Evolutionary conservation across 2,797 vertebrate species (phyloP).

Genomic region (Adrianichthys oophorus): DNA sequence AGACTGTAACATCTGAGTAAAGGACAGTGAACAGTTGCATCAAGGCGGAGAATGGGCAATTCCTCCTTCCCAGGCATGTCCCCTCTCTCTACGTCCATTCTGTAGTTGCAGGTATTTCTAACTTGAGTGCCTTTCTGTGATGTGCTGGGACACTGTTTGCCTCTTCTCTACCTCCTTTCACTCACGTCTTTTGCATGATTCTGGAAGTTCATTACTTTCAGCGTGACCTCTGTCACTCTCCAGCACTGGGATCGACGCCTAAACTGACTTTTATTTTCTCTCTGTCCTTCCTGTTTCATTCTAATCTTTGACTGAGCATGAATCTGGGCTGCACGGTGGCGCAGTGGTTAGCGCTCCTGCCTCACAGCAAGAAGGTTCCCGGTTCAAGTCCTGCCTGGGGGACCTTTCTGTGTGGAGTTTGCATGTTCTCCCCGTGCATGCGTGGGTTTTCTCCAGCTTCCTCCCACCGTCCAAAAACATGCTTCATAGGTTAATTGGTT

Average conservation of each 20-base stretch:
- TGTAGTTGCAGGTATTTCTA: slow-evolving; percentile 75
- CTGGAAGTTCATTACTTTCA: slow-evolving; percentile 1
- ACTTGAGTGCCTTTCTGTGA: slow-evolving; percentile 66
- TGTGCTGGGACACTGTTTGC: slow-evolving; percentile 46
- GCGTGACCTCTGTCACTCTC: slow-evolving; percentile 6
- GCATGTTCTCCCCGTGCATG: no score
- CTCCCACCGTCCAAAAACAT: no score
- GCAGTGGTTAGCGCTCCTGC: no score
- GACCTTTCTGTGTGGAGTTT: no score
- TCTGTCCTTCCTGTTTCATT: slow-evolving; percentile 1
- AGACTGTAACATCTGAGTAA: slow-evolving; percentile 40
- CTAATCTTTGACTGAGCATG: neutral
- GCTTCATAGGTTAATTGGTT: no score
- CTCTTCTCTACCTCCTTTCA: slow-evolving; percentile 24
- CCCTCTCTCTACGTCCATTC: slow-evolving; percentile 69
- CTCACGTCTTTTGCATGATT: neutral
- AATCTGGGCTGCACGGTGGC: no score
- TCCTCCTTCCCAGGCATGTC: slow-evolving; percentile 78
- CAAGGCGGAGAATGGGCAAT: slow-evolving; percentile 75
- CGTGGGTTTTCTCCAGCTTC: no score
- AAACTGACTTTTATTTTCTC: neutral
- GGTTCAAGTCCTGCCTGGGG: no score
- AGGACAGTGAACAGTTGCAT: slow-evolving; percentile 55
- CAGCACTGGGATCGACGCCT: slow-evolving; percentile 17
- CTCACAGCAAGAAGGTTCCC: no score